Evolutionary conservation across 2,888 invertebrate species (phyloP), one percentile per base, ranked within the genome.

Genomic region (Caenorhabditis imperialis): DNA sequence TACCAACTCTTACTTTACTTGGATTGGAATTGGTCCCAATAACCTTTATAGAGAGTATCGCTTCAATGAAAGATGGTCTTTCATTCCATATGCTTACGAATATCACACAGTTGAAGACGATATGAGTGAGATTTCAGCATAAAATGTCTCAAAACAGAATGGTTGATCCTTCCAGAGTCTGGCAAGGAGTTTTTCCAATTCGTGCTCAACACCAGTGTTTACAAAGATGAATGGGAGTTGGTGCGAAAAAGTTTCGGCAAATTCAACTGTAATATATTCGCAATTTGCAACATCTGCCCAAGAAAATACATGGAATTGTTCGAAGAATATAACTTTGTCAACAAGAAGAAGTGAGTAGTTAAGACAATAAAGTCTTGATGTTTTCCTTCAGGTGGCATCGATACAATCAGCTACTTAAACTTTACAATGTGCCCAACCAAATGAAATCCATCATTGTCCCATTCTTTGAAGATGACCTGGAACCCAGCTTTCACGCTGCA

Each of bases 41-140:
- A 14, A 23, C 1, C 22, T 44, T 4, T 50, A 35, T 14, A 18
- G 50, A 33, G 35, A 50, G 16, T 50, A 50, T 22, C 33, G 50
- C 1, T 22, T 50, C 14, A 22, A 50, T 14, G 50, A 50, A 22
- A 50, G 18, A 33, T 50, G 50, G 50, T 14, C 22, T 8, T 50
- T 33, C 35, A 50, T 22, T 7, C 22, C 33, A 20, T 50, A 22
- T 16, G 16, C 10, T 1, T 16, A 20, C 1, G 50, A 50, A 8
- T 20, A 20, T 2, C 50, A 20, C 1, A 20, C 33, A 1, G 20
- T 2, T 1, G 20, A 35, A 22, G 18, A 50, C 10, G 50, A 35
- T 3, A 8, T 1, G 4, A 30, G 50, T 50, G 7, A 20, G 50
- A 23, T 44, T 4, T 10, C 20, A 18, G 1, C 18, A 40, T 16